Evolutionary conservation across 2,113 vertebrate genomes (phyloP), one percentile per base, ranked within the genome.

Genomic region (Phalacrocorax brasilianus): DNA sequence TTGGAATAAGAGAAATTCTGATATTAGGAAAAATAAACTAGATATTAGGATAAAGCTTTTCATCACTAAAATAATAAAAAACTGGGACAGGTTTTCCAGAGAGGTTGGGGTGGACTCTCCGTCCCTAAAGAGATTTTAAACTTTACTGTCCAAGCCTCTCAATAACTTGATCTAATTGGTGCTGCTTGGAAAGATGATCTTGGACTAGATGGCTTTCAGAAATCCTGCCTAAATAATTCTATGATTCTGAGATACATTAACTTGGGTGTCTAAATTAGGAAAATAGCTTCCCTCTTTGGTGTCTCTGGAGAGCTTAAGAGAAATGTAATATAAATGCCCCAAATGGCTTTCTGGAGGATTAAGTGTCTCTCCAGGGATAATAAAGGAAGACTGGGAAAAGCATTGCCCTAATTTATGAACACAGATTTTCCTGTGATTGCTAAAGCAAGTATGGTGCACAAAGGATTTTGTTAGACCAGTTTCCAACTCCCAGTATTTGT

Each of bases 11-110:
- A 92, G 4, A 76, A 72, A 38, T 9, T 52, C 11, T 19, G 12
- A 28, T 45, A 38, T 3, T 28, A 49, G 15, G 15, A 35, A 67
- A 85, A 89, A 70, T 40, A 47, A 55, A 53, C 6, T 38, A 63
- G 4, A 40, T 58, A 53, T 30, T 40, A 35, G 2, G 7, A 38
- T 59, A 67, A 62, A 16, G 4, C 5, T 71, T 91, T 86, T 72
- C 14, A 50, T 9, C 1, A 7, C 4, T 24, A 72, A 72, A 85
- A 56, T 42, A 62, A 33, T 5, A 1, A 77, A 62, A 83, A 79
- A 3, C 2, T 1, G 1, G 1, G 3, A 11, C 5, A 27, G 3
- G 7, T 35, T 83, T 32, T 9, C n/a, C 22, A 32, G 7, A 66
- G 24, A 88, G 4, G 4, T 10, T 44, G 9, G 7, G 17, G 7